Conservation (phyloP, 2,888 invertebrate species). For the Catocala nupta region DNA sequence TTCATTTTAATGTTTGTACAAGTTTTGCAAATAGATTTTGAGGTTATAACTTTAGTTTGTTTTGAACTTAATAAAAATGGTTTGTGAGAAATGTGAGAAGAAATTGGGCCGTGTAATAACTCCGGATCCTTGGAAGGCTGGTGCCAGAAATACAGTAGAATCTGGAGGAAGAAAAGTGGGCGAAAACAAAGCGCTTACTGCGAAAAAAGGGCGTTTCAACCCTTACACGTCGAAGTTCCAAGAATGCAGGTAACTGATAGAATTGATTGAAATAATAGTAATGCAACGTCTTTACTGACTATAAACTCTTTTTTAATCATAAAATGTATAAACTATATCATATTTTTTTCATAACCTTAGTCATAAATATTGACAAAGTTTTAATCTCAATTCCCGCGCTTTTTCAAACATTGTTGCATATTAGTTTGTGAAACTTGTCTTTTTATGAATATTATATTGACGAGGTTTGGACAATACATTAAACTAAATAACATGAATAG, state of each 20-base stretch:
- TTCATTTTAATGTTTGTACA: background rate
- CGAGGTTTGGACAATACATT: no score
- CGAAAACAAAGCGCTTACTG: constrained; percentile 97
- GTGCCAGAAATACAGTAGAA: constrained; percentile 96
- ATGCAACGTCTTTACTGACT: no score
- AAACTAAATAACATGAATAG: no score
- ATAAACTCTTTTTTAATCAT: no score
- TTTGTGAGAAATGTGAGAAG: constrained; percentile 96
- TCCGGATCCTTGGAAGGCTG: constrained; percentile 98
- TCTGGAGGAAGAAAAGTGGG: constrained; percentile 96
- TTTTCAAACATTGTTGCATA: no score
- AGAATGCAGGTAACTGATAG: constrained; percentile 87
- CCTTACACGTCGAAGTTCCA: constrained; percentile 93
- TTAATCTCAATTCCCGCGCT: no score
- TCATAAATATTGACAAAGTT: background rate
- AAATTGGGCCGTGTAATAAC: constrained; percentile 97
- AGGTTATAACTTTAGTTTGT: background rate
- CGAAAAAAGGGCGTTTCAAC: constrained; percentile 93
- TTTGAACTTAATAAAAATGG: constrained; percentile 86
- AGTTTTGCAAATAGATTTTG: background rate
- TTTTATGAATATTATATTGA: no score
- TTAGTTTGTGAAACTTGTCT: no score
- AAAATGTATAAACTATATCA: no score
- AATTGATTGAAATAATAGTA: background rate
- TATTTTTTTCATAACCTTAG: background rate